Percentiles rank a stretch among this genome's conserved stretches.
Evolutionary conservation across 92 coral and sea anemone genomes (phyloP).

Genomic region (Palythoa grandiflora): DNA sequence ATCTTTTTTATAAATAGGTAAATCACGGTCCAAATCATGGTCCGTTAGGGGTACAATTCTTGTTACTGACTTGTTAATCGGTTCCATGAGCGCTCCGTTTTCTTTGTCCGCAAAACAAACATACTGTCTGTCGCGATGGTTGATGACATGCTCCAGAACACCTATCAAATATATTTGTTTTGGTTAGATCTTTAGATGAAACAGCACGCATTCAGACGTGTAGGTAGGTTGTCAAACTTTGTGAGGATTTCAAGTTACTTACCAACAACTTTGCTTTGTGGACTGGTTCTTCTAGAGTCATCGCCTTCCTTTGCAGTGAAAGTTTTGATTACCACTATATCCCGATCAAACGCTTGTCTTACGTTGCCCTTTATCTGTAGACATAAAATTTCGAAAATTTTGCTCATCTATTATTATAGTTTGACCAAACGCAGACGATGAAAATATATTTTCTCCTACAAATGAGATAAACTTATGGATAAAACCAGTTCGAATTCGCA

Average conservation of each 20-base stretch:
- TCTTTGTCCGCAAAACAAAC: slow-evolving; percentile 76
- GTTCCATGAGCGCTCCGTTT: slow-evolving; percentile 76
- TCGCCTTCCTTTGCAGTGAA: slow-evolving; percentile 1
- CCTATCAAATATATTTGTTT: slow-evolving; percentile 57
- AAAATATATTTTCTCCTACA: no score
- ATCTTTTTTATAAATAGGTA: slow-evolving; percentile 74
- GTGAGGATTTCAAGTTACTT: neutral
- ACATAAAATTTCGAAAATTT: neutral
- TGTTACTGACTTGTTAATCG: slow-evolving; percentile 82
- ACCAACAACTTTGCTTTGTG: slow-evolving; percentile 67
- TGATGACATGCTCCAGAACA: slow-evolving; percentile 73
- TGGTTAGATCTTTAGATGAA: neutral
- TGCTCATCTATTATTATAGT: neutral
- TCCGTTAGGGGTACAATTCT: slow-evolving; percentile 75
- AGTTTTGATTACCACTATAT: slow-evolving; percentile 82
- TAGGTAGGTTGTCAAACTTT: no score
- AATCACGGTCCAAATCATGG: slow-evolving; percentile 75
- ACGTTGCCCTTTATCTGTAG: slow-evolving; percentile 74
- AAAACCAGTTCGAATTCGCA: no score
- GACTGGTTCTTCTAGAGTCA: neutral
- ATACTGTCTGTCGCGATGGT: slow-evolving; percentile 90
- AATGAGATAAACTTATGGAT: no score
- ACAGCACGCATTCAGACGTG: neutral
- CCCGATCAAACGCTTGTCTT: slow-evolving; percentile 84
- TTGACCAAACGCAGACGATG: neutral